Conservation (phyloP, 2,888 invertebrate species). For the Volucella inanis region DNA sequence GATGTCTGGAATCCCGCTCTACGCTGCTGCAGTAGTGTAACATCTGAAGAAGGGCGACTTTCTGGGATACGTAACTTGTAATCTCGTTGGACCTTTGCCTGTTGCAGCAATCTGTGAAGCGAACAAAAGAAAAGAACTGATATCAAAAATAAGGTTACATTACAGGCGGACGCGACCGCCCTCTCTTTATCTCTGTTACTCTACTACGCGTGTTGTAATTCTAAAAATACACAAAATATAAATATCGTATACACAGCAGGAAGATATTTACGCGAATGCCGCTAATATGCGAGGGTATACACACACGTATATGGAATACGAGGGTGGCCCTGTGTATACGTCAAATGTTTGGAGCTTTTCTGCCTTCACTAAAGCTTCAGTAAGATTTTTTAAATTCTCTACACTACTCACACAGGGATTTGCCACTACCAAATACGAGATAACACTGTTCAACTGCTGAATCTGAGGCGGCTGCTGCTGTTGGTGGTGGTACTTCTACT, state of each 20-base stretch:
- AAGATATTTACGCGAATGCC: constrained; percentile 70
- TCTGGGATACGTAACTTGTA: constrained; percentile 66
- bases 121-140: constrained; percentile 63
- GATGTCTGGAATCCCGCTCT: constrained; percentile 53
- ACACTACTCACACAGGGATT: constrained; percentile 43
- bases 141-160: constrained; percentile 72
- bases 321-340: constrained; percentile 68
- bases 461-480: constrained; percentile 1
- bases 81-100: constrained; percentile 66
- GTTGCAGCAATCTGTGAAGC: constrained; percentile 66
- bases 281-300: constrained; percentile 58
- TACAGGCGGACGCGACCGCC: constrained; percentile 62
- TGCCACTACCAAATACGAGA: constrained; percentile 19
- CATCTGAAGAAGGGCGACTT: constrained; percentile 63
- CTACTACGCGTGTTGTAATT: constrained; percentile 74
- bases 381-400: background rate
- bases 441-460: constrained; percentile 46
- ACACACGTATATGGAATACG: constrained; percentile 69
- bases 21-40: constrained; percentile 59
- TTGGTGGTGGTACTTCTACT: background rate
- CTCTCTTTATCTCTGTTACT: constrained; percentile 55
- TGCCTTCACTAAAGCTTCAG: constrained; percentile 46
- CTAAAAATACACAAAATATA: constrained; percentile 73
- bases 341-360: constrained; percentile 62
- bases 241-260: constrained; percentile 70